Evolutionary conservation across 2,113 vertebrate genomes (phyloP), one percentile per base, ranked within the genome.

Genomic region (Phoenicopterus ruber): DNA sequence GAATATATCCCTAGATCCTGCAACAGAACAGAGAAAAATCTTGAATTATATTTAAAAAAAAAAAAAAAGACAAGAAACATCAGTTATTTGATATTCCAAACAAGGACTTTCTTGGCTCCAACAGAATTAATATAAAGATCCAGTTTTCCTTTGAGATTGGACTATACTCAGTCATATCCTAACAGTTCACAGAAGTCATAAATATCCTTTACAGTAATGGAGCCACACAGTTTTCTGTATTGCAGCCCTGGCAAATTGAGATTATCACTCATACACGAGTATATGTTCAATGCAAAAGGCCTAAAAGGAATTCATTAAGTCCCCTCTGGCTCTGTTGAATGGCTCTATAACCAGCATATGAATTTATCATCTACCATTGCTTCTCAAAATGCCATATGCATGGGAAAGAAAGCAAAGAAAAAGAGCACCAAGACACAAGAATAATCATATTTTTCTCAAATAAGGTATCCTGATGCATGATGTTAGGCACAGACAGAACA

Each of bases 51-150:
- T 3, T 4, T 5, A 36, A n/a, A 25, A 13, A 20, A 6, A 1
- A 1, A 0, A 11, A 18, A 13, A 31, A 7, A 42, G n/a, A 10
- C 11, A 1, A 44, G 36, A 63, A 79, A 59, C 3, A 19, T 5
- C 5, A n/a, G 7, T 52, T 10, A 44, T 66, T 83, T 70, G 28
- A 17, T 67, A 81, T 47, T 86, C 32, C 2, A 83, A 28, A 54
- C 29, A 58, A 38, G 8, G 7, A 62, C 13, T 55, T 25, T 61
- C 29, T 62, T 46, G 19, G 7, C 63, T 91, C 31, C 29, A 67
- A 29, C 7, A 67, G 29, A 77, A 73, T 77, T 47, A 57, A 3
- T 70, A 36, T 38, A 58, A 83, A 84, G 29, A 42, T 38, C 25
- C 15, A 1, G 29, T 74, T 78, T 61, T 65, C 4, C 12, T 92